Conservation (phyloP, 2,113 vertebrate species). For the Hemichromis elongatus region DNA sequence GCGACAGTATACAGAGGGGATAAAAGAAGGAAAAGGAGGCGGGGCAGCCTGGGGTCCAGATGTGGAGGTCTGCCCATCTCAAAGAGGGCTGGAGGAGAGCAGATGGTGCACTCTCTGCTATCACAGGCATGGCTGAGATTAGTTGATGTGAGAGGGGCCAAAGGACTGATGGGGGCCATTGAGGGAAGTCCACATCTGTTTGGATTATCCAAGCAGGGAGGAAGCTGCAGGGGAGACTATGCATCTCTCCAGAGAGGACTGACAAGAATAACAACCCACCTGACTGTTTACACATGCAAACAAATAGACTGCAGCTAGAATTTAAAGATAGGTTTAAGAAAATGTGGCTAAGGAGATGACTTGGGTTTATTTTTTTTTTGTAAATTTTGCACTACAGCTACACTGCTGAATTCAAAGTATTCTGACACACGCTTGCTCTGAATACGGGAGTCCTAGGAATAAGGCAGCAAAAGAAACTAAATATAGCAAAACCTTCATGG, state of each 20-base stretch:
- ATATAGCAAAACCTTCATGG: not conserved
- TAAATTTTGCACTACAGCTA: not conserved
- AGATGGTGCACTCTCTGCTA: conserved; percentile 50
- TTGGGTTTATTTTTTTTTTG: too few relatives aligned
- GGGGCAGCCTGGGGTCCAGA: conserved; percentile 45
- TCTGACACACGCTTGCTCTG: not conserved
- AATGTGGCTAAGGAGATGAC: not conserved
- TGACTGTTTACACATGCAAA: not conserved
- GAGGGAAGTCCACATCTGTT: conserved; percentile 56
- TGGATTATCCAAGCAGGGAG: conserved; percentile 33
- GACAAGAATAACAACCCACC: not conserved
- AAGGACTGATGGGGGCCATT: conserved; percentile 7
- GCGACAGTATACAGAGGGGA: conserved; percentile 17
- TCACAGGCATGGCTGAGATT: conserved; percentile 41
- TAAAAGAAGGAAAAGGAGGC: conserved; percentile 16
- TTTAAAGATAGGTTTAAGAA: not conserved
- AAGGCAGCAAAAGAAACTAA: not conserved
- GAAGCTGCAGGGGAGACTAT: not conserved
- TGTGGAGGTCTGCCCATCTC: conserved; percentile 49
- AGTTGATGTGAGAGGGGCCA: conserved; percentile 43
- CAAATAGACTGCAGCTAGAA: not conserved
- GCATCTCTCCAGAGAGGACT: not conserved
- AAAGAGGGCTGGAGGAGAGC: conserved; percentile 20
- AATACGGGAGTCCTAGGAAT: not conserved
- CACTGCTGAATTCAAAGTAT: not conserved